These are phyloP conservation scores for Leucoptera coffeella DNA, from an alignment of 2,888 invertebrate species.

Conservation along the genomic window DNA sequence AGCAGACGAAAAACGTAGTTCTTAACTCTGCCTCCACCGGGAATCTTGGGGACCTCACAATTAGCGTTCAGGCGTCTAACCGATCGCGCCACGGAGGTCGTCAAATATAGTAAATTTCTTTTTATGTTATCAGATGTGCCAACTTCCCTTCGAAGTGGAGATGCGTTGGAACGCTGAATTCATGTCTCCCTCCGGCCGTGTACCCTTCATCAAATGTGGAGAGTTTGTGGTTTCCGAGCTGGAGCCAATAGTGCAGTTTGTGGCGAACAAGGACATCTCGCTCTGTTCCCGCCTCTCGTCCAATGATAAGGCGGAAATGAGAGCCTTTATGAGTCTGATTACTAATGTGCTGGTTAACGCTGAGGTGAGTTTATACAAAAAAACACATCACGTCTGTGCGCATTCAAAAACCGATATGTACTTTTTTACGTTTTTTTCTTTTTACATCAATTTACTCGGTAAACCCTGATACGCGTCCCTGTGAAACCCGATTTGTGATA, in stretches of 20 bases:
- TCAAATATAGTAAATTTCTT: no score
- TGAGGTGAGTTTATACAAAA: constrained; percentile 72
- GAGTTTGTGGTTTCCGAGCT: constrained; percentile 85
- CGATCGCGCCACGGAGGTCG: no score
- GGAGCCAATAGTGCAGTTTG: constrained; percentile 86
- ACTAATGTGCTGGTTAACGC: constrained; percentile 86
- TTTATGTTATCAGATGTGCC: constrained; percentile 69
- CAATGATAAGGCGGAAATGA: constrained; percentile 82
- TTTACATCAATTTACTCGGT: no score
- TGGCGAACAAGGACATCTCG: constrained; percentile 75
- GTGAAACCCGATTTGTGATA: no score
- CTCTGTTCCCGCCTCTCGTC: constrained; percentile 66
- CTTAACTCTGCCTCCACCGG: no score
- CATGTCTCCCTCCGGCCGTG: constrained; percentile 91
- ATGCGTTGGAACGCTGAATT: constrained; percentile 88
- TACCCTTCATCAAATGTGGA: constrained; percentile 90
- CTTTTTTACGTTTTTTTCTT: no score
- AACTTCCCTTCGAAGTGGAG: constrained; percentile 74
- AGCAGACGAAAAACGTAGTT: no score
- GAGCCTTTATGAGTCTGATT: constrained; percentile 88
- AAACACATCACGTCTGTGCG: no score
- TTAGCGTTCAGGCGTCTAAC: no score
- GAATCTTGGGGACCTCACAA: no score
- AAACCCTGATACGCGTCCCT: no score
- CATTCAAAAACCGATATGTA: no score